Percentiles rank a stretch among this genome's conserved stretches.
Conservation (phyloP, 2,113 vertebrate species). For the Marcusenius ussheri region DNA sequence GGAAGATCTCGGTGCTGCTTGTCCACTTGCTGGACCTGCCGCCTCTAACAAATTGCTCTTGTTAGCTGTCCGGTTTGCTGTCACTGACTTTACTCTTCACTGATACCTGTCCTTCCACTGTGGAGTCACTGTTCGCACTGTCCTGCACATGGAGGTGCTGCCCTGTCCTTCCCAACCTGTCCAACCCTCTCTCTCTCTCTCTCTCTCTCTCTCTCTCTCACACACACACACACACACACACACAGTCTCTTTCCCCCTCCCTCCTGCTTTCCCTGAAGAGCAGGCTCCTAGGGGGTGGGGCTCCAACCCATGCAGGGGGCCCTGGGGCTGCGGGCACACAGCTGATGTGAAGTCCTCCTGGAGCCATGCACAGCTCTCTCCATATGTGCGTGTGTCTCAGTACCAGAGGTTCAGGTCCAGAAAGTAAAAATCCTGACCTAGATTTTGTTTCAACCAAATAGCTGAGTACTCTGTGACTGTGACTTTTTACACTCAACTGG, state of each 20-base stretch:
- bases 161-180: slow-evolving; percentile 18
- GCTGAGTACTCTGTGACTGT: not conserved
- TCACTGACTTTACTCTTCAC: not conserved
- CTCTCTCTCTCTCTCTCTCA: not conserved
- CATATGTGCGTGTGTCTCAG: not conserved
- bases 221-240: not conserved
- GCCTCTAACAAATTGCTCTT: not conserved
- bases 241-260: not conserved
- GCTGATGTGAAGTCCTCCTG: slow-evolving; percentile 14
- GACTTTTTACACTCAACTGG: not conserved
- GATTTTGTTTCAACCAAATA: not conserved
- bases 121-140: not conserved
- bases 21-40: not conserved
- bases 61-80: not conserved
- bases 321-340: slow-evolving; percentile 12
- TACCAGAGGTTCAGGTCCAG: not conserved
- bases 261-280: not conserved
- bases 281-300: not conserved
- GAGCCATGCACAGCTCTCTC: not conserved
- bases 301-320: not conserved
- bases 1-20: not conserved
- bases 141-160: not conserved
- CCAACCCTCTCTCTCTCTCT: not conserved
- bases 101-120: slow-evolving; percentile 2
- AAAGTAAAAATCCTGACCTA: not conserved